A percentile compares a stretch with the other conserved stretches of the same genome.
phyloP scores from a whole-genome alignment of 35 echinoderm and acorn worm genomes.

The Nesometra sesokonis region DNA sequence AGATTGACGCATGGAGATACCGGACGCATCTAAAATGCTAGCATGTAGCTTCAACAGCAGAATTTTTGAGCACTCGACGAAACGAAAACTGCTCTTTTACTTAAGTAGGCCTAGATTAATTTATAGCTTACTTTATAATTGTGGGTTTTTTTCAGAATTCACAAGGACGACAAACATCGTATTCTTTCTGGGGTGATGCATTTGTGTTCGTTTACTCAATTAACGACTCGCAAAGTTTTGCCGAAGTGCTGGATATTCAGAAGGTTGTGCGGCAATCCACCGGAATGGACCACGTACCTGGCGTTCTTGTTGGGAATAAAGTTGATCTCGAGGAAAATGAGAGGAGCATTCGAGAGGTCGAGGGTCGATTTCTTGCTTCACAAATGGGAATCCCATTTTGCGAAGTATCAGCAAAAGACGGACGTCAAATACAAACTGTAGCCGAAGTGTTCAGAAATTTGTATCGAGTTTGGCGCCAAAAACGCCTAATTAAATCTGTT shows the following conservation, averaged over 20 bases:
- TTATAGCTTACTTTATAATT: too few species aligned
- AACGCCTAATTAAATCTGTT: neutral
- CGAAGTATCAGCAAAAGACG: conserved; percentile 73
- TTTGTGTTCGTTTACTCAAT: conserved; percentile 70
- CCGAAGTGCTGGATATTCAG: conserved; percentile 24
- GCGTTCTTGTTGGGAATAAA: conserved; percentile 62
- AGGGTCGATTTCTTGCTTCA: conserved; percentile 37
- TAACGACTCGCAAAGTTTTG: conserved; percentile 51
- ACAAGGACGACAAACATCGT: conserved; percentile 38
- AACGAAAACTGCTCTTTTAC: too few species aligned
- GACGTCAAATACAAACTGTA: conserved; percentile 43
- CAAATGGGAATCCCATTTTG: conserved; percentile 38
- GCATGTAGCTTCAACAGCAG: too few species aligned
- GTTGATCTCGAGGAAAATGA: conserved; percentile 35
- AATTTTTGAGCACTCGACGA: too few species aligned
- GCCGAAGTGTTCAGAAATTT: conserved; percentile 48
- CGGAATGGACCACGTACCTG: conserved; percentile 7
- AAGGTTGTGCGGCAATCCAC: conserved; percentile 29
- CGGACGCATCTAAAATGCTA: too few species aligned
- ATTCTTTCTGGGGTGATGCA: conserved; percentile 66
- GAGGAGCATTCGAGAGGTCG: conserved; percentile 22
- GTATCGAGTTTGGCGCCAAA: conserved; percentile 45
- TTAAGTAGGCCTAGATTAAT: too few species aligned
- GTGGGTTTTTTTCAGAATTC: conserved; percentile 40
- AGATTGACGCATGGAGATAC: too few species aligned